Evolutionary conservation across 2,113 vertebrate species (phyloP), one percentile per base, ranked within the genome.

Genomic region (Seriola dumerili): DNA sequence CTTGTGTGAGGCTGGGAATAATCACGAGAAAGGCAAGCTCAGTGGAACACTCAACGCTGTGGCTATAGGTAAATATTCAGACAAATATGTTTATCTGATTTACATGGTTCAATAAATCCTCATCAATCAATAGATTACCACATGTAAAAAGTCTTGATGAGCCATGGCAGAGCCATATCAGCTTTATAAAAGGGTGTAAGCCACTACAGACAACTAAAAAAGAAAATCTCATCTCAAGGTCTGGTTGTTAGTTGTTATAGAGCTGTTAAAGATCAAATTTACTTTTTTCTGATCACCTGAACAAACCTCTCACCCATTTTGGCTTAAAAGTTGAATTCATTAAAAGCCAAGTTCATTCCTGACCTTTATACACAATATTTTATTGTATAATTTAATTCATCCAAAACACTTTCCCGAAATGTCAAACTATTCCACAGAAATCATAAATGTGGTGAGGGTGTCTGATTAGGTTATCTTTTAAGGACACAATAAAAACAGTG

Each of bases 1-100:
- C 65, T 71, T 8, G 52, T 96, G 95, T 19, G 63, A 86, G 48
- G 95, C 95, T 0, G 42, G 72, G 59, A 96, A 96, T 62, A 76
- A 76, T 0, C 13, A 0, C 1, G n/a, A 0, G 8, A 12, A 70
- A 0, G 0, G 0, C 0, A 13, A 0, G 1, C 40, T 0, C 44
- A 92, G 94, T 29, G 2, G 9, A 9, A 11, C 1, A 21, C 92
- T 95, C 17, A 36, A 65, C 0, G 55, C 88, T 2, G 1, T 32
- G 0, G 89, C 94, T 66, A 86, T 88, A 34, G 95, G 95, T 96
- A 86, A 93, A 83, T 1, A 61, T 82, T 19, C 3, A 36, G 44
- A 14, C 48, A 13, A 36, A 0, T 32, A 7, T 72, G 4, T 36
- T 32, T 13, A 5, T 50, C 8, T 4, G 0, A 62, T 44, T 67